Percentiles rank a stretch among this genome's conserved stretches.
Conservation (phyloP, 2,113 vertebrate genomes). For the Toxostoma redivivum region DNA sequence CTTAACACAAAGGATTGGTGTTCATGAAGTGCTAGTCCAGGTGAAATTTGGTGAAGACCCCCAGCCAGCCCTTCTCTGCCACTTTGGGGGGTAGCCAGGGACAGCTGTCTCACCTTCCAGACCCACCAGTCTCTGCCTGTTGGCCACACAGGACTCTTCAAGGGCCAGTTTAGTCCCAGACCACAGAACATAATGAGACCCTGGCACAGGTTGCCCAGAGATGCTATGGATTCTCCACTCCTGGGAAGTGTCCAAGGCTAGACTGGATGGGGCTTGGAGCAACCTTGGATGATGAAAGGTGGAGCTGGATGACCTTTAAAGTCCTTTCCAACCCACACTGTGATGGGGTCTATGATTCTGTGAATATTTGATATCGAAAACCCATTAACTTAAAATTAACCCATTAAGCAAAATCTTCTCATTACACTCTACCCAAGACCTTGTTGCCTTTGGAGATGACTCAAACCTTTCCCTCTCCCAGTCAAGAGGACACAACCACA, state of each 20-base stretch:
- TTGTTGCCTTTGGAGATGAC: neutral
- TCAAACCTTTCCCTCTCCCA: neutral
- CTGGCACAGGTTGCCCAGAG: fast-evolving
- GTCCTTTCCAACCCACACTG: neutral
- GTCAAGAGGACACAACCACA: neutral
- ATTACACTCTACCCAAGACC: neutral
- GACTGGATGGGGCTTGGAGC: neutral
- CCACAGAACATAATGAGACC: neutral
- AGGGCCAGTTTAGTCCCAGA: neutral
- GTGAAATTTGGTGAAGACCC: neutral
- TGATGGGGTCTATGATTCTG: neutral
- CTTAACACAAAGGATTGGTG: neutral
- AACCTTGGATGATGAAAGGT: neutral
- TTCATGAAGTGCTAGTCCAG: neutral
- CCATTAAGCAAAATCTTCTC: neutral
- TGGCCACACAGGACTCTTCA: neutral
- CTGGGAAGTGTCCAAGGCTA: neutral
- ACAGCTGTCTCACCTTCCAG: neutral
- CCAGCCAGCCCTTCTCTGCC: neutral
- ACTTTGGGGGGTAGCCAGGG: neutral
- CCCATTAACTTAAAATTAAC: neutral
- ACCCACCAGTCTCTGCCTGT: neutral
- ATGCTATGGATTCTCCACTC: fast-evolving
- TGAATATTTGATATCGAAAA: neutral
- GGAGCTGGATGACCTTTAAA: neutral